A percentile compares a stretch with the other conserved stretches of the same genome.
Conservation (phyloP, 2,797 vertebrate species). For the Kryptolebias ocellatus region DNA sequence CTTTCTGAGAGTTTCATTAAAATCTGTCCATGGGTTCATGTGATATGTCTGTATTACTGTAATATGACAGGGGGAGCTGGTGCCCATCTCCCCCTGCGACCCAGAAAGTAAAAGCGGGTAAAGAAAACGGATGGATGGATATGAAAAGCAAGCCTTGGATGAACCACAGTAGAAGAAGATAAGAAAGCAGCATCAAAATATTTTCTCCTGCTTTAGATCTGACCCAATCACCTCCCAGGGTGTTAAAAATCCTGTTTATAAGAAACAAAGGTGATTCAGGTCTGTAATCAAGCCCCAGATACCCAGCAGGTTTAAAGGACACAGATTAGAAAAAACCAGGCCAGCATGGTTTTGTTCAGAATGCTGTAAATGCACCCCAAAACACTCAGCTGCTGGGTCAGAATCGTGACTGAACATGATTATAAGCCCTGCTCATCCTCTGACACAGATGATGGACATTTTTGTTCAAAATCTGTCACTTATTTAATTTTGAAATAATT, state of each 20-base stretch:
- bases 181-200: not conserved
- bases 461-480: slow-evolving; percentile 4
- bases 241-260: too few relatives aligned
- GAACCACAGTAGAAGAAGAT: too few relatives aligned
- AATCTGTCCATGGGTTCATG: too few relatives aligned
- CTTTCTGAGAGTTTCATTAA: too few relatives aligned
- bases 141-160: too few relatives aligned
- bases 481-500: slow-evolving; percentile 12
- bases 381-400: not conserved
- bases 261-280: slow-evolving; percentile 35
- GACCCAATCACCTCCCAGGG: too few relatives aligned
- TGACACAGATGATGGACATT: not conserved
- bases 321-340: slow-evolving; percentile 18
- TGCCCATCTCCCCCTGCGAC: too few relatives aligned
- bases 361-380: slow-evolving; percentile 2
- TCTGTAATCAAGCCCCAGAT: slow-evolving; percentile 33
- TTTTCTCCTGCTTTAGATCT: not conserved
- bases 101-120: too few relatives aligned
- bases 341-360: slow-evolving; percentile 8
- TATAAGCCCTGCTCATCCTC: not conserved
- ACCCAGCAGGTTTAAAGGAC: slow-evolving; percentile 25
- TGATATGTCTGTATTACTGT: too few relatives aligned
- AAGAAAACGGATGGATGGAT: too few relatives aligned
- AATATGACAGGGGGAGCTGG: too few relatives aligned
- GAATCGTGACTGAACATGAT: not conserved